A percentile compares a stretch with the other conserved stretches of the same genome.
phyloP scores from a whole-genome alignment of 2,797 vertebrate species.

The Eulemur coronatus region DNA sequence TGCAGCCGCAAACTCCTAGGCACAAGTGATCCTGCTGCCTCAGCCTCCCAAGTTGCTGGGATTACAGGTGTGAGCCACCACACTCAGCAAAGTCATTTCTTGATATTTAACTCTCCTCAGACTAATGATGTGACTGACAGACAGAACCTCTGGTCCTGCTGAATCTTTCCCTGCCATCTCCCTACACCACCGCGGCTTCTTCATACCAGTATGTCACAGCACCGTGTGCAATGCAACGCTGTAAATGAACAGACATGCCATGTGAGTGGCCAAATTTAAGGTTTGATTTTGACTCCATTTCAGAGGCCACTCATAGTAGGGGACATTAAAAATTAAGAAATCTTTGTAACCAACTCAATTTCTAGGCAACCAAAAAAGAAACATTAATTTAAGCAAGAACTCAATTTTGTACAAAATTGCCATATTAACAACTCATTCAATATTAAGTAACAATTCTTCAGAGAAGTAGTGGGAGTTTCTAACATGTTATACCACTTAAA shows the following conservation, averaged over 20 bases:
- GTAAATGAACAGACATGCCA: neutral
- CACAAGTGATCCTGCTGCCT: neutral
- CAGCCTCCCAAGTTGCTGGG: neutral
- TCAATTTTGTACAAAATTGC: constrained; percentile 42
- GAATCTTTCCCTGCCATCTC: neutral
- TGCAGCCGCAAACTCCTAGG: neutral
- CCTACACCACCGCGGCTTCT: neutral
- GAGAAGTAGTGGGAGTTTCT: neutral
- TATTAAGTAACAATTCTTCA: constrained; percentile 32
- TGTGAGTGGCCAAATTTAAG: neutral
- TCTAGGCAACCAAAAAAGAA: constrained; percentile 13
- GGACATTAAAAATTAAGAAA: neutral
- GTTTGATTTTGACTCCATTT: neutral
- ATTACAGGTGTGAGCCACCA: neutral
- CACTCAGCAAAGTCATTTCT: neutral
- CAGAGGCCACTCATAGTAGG: neutral
- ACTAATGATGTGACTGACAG: neutral
- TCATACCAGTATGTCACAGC: no score
- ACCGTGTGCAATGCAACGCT: neutral
- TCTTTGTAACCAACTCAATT: constrained; percentile 2
- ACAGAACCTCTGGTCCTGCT: neutral
- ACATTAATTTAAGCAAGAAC: neutral
- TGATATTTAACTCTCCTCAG: neutral
- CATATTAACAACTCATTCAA: neutral
- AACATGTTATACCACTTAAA: neutral